Conservation (phyloP, 2,113 vertebrate genomes). For the Hemibagrus wyckioides region DNA sequence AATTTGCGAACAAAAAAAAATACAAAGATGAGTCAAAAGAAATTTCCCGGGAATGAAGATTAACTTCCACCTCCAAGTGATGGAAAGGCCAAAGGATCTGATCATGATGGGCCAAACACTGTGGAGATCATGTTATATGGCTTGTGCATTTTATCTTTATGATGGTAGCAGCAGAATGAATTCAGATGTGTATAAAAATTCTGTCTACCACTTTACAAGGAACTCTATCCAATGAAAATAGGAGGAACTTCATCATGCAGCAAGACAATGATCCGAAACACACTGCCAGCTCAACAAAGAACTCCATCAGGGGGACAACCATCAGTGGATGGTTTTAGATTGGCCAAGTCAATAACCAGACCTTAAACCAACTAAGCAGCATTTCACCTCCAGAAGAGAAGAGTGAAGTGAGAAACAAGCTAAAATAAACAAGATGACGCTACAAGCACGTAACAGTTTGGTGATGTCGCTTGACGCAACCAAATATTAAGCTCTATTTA, state of each 20-base stretch:
- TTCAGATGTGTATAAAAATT: not conserved
- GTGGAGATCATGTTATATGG: not conserved
- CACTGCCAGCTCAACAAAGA: too few species aligned
- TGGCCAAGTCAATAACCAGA: not conserved
- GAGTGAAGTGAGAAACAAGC: not conserved
- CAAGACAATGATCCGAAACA: not conserved
- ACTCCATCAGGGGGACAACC: not conserved
- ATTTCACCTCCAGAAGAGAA: not conserved
- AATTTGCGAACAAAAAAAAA: not conserved
- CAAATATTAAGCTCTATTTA: not conserved
- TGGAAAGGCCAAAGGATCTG: not conserved
- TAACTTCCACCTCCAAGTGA: not conserved
- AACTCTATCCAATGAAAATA: not conserved
- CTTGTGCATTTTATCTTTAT: not conserved
- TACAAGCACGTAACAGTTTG: not conserved
- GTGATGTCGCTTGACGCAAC: not conserved
- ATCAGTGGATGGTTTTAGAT: not conserved
- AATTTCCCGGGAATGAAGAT: not conserved
- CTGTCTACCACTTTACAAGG: not conserved
- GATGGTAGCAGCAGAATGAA: not conserved
- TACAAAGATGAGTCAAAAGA: not conserved
- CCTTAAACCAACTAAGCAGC: not conserved
- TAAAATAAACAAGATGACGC: not conserved
- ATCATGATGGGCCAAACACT: not conserved
- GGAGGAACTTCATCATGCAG: not conserved